Evolutionary conservation across 1,140 invertebrate genomes (phyloP), one percentile per base, ranked within the genome.

Genomic region (Mactra quadrangularis): DNA sequence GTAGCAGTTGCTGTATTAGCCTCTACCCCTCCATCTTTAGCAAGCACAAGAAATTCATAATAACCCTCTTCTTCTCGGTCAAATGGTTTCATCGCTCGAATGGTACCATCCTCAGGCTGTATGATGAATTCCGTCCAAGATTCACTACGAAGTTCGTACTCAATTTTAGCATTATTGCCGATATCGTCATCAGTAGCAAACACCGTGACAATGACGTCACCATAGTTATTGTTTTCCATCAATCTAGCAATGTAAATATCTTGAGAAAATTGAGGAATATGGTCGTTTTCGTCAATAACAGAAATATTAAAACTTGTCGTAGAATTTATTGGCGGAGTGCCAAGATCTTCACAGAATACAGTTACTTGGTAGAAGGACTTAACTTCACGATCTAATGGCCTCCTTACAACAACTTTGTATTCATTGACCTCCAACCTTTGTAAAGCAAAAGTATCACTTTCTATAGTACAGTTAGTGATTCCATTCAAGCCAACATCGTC

Each of bases 181-280:
- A 97, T 97, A 93, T 99, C 98, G 0, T 96, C 96, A 93, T 99
- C 98, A 33, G 96, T 97, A 0, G 98, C 98, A 66, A 96, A 96
- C 59, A 99, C 97, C 96, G 98, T 95, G 13, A 91, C 97, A 96
- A 47, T 97, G 97, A 90, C 98, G 72, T 85, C 98, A 90, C 97
- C 97, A 82, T 98, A 96, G 83, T 96, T 97, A 47, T 84, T 85
- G 27, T 84, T 86, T 57, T 88, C 85, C 0, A 53, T 59, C 31
- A 89, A 71, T 27, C 25, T 68, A 27, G 52, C 86, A 33, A 52
- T 79, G 70, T 90, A 90, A 19, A 72, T 78, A 29, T 33, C 22
- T 33, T 86, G 76, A 17, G 75, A 81, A 64, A 90, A 90, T 13
- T 72, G 50, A 57, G 89, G 89, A 29, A 45, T 33, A 22, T 90